Conservation (phyloP, 2,797 vertebrate genomes). For the Galaxias olidus region DNA sequence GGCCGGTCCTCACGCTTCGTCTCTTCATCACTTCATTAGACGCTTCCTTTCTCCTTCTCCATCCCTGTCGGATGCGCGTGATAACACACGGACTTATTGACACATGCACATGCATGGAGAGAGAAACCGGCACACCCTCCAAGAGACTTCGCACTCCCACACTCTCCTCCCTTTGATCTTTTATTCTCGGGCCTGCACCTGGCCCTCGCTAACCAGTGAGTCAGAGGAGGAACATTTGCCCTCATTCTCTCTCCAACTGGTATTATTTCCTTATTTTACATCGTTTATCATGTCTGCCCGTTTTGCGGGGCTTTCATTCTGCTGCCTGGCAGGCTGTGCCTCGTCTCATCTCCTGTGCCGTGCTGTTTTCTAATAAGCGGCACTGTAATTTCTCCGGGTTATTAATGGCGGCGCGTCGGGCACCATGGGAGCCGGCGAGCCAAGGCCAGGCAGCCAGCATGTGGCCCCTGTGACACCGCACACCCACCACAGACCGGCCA, state of each 20-base stretch:
- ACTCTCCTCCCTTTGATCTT: slow-evolving; percentile 51
- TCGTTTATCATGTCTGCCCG: slow-evolving; percentile 38
- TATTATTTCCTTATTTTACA: slow-evolving; percentile 45
- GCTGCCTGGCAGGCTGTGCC: slow-evolving; percentile 55
- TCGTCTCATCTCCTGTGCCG: slow-evolving; percentile 54
- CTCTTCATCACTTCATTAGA: not conserved
- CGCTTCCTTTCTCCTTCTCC: not conserved
- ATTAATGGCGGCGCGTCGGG: slow-evolving; percentile 46
- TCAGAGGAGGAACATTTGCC: slow-evolving; percentile 17
- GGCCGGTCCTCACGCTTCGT: not conserved
- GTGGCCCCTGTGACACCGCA: slow-evolving; percentile 26
- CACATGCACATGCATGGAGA: slow-evolving; percentile 13
- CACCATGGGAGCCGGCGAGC: slow-evolving; percentile 48
- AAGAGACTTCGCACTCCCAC: slow-evolving; percentile 45
- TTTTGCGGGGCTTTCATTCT: slow-evolving; percentile 37
- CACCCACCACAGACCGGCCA: slow-evolving; percentile 16
- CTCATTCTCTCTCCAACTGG: slow-evolving; percentile 4
- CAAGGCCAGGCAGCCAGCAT: slow-evolving; percentile 44
- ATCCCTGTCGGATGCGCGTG: slow-evolving; percentile 15
- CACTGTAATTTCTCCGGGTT: slow-evolving; percentile 58
- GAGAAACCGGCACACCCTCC: slow-evolving; percentile 14
- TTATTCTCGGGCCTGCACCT: slow-evolving; percentile 37
- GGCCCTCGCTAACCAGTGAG: slow-evolving; percentile 20
- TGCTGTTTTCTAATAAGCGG: slow-evolving; percentile 66
- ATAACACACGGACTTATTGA: slow-evolving; percentile 4